Base-by-base conservation (phyloP, 2,888 invertebrate genomes). In the Zeuzera pyrina region DNA sequence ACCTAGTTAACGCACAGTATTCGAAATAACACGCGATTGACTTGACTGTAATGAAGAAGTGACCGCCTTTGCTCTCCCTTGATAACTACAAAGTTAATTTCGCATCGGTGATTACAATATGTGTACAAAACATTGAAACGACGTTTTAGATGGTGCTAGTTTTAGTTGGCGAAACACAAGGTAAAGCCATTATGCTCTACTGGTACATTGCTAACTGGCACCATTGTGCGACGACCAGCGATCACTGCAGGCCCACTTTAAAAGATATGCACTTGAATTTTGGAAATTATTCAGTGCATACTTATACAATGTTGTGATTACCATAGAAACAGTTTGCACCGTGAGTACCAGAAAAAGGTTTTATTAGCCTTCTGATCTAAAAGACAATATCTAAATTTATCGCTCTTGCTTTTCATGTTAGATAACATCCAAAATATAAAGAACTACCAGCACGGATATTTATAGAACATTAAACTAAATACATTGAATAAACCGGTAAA, bases 111-210 rank as follows among this genome's bases (percentile, higher is more conserved):
- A 48, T 47, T 51, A 43, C 62, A 62, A 52, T 50, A 74, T 72
- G 72, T 67, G 66, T 61, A 58, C 55, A 12, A 25, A 47, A 48
- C 37, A 38, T 41, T 42, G 43, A 43, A 31, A 52, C 54, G 54
- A 61, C 50, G 45, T 59, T 60, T 52, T 38, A 49, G 34, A 45
- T 41, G 39, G 56, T 58, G 53, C 54, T 63, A 56, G 54, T 63
- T 55, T 52, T 61, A 62, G 59, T 64, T 65, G 62, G 53, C 60
- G 64, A 57, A 55, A 49, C 59, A 64, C 73, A 77, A 81, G 79
- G 79, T 79, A 79, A 78, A 72, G 47, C 70, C 59, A 72, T 76
- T 73, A 71, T 69, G 55, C 60, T 63, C 66, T 64, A 61, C 60
- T 66, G 57, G 64, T 58, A 62, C 65, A 67, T 62, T 60, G 57